A percentile compares a stretch with the other conserved stretches of the same genome.
phyloP scores from a whole-genome alignment of 2,797 vertebrate genomes.

The Catharus ustulatus region DNA sequence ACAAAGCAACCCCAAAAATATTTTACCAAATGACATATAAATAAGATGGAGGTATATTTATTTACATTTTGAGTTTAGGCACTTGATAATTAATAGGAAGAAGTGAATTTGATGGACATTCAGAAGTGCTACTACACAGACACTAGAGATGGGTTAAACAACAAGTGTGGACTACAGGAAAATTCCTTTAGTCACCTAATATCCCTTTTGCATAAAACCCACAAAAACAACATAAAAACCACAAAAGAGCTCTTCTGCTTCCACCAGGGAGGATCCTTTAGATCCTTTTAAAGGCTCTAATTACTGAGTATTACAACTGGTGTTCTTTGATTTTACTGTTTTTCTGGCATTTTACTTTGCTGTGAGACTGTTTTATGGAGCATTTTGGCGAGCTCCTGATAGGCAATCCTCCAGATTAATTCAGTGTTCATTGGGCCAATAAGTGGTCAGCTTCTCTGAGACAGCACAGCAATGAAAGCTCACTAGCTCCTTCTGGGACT shows the following conservation, averaged over 20 bases:
- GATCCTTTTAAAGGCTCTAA: background rate
- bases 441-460: background rate
- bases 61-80: background rate
- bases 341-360: background rate
- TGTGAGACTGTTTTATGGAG: background rate
- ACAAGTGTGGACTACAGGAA: background rate
- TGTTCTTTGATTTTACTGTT: background rate
- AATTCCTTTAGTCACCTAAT: background rate
- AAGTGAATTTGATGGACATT: background rate
- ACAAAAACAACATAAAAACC: background rate
- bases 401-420: constrained; percentile 19
- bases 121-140: background rate
- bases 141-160: background rate
- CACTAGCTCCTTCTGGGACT: background rate
- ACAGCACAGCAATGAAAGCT: background rate
- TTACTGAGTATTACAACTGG: background rate
- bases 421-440: background rate
- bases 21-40: background rate
- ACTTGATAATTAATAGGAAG: background rate
- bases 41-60: background rate
- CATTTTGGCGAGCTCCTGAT: background rate
- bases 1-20: background rate
- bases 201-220: background rate
- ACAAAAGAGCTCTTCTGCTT: background rate
- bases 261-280: background rate